Base-by-base conservation (phyloP, 1,140 invertebrate species). In the Drosophila miranda region DNA sequence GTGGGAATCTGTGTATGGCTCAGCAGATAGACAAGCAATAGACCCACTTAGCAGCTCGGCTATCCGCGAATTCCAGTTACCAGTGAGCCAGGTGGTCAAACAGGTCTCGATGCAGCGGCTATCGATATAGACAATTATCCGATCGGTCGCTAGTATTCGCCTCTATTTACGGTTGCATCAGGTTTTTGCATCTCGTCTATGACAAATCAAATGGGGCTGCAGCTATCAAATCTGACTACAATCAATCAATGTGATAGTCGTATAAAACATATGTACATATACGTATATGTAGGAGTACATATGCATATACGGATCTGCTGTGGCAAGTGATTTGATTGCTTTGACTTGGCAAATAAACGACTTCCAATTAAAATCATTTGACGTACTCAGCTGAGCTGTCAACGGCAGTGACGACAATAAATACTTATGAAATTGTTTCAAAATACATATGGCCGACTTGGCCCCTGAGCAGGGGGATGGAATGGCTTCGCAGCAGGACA, bases 281-380 rank as follows among this genome's bases (percentile, higher is more conserved):
- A 48, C 55, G 49, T 61, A 8, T 26, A 14, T 43, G 57, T 59
- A 54, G 26, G 34, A 42, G 19, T n/a, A 23, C 42, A 55, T 46
- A 55, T 51, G 46, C 69, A 74, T 52, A 57, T 66, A 52, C 57
- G 51, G 49, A 26, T 38, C 8, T 63, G 59, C 16, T 53, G 5
- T 49, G 42, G 69, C 78, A 75, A 84, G 80, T 84, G 83, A 78
- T 87, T 87, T 82, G 83, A 87, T 87, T 87, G 82, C 82, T 86
- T 60, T 54, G 64, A 66, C 64, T 69, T 54, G 66, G 48, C 68
- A 75, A 81, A 87, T 82, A 81, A 86, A 86, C 79, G 82, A 87
- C 78, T 78, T 87, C 67, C 82, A 87, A 87, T 87, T 87, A 88
- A 87, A 78, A 88, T 73, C 76, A 87, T 87, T 87, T 87, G 83